Conservation (phyloP, 2,888 invertebrate genomes). For the Pecten maximus region DNA sequence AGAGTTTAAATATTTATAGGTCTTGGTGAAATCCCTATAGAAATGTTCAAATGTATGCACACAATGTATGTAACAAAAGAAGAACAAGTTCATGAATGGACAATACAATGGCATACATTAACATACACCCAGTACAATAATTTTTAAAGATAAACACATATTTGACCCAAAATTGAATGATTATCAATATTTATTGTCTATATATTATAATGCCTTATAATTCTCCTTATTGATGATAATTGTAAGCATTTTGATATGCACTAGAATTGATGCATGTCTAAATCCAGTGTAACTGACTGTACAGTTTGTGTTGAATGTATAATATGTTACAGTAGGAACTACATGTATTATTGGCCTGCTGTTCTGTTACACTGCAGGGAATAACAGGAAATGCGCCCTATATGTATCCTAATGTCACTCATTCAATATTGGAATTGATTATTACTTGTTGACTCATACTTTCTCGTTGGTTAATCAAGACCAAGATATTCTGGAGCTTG, state of each 20-base stretch:
- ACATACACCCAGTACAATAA: too few relatives aligned
- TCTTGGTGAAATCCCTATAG: background rate
- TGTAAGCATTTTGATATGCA: too few relatives aligned
- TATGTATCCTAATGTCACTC: background rate
- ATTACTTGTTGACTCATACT: background rate
- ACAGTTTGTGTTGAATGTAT: too few relatives aligned
- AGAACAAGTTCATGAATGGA: too few relatives aligned
- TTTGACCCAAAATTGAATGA: too few relatives aligned
- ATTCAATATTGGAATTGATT: constrained; percentile 14
- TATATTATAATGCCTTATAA: too few relatives aligned
- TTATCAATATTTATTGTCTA: too few relatives aligned
- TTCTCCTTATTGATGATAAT: too few relatives aligned
- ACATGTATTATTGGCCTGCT: background rate
- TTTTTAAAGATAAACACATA: too few relatives aligned
- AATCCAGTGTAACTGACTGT: too few relatives aligned
- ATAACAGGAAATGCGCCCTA: background rate
- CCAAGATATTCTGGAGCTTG: background rate
- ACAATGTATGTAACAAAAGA: background rate
- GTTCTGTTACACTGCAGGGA: background rate
- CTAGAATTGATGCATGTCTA: too few relatives aligned
- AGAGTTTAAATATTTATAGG: background rate
- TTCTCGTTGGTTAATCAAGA: background rate
- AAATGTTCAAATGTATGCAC: background rate
- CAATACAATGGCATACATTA: too few relatives aligned
- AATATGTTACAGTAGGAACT: background rate